These are phyloP conservation scores for Columba guinea DNA, from an alignment of 2,797 vertebrate genomes.

Conservation along the genomic window DNA sequence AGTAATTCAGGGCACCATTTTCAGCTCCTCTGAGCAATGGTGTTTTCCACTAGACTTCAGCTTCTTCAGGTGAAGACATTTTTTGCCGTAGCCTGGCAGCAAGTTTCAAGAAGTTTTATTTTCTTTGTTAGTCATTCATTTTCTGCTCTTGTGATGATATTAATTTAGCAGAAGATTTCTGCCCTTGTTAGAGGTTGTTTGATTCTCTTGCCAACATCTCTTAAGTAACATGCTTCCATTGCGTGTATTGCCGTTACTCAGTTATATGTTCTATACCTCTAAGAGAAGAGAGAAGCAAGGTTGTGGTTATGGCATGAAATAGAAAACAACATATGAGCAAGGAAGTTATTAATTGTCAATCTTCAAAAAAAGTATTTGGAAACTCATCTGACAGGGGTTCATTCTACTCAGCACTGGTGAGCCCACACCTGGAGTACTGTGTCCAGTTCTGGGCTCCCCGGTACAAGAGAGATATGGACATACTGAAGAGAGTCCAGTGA, in stretches of 20 bases:
- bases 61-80: neutral
- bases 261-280: neutral
- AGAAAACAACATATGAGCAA: neutral
- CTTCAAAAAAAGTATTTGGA: neutral
- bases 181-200: neutral
- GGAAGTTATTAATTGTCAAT: neutral
- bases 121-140: neutral
- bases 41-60: neutral
- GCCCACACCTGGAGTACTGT: neutral
- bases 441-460: neutral
- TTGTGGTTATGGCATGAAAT: neutral
- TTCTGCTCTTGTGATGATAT: neutral
- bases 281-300: neutral
- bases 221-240: neutral
- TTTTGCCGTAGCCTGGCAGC: neutral
- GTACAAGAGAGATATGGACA: accelerated
- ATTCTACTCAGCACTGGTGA: neutral
- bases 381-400: neutral
- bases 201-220: neutral
- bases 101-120: neutral
- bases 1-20: neutral
- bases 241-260: neutral
- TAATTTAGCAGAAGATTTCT: neutral
- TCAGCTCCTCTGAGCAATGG: neutral
- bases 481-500: neutral